Evolutionary conservation across 35 echinoderm and acorn worm genomes (phyloP).

Genomic region (Ophiothrix spiculata): DNA sequence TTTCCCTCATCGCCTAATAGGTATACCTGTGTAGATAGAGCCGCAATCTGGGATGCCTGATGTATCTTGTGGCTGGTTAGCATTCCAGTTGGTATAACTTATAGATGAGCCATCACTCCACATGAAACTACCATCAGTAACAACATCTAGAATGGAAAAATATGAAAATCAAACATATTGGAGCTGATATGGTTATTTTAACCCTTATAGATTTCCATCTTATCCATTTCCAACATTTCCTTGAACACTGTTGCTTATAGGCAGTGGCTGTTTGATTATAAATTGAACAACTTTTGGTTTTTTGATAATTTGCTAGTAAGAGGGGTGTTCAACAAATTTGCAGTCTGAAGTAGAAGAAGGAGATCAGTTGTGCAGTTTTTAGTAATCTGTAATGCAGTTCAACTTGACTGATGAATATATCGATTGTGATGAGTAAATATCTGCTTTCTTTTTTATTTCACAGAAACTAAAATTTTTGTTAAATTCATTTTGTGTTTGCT

Average conservation of each 20-base stretch:
- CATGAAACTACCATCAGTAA: slow-evolving; percentile 57
- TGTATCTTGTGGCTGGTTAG: slow-evolving; percentile 40
- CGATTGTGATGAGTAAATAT: too few species aligned
- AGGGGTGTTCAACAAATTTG: not conserved
- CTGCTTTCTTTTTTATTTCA: too few species aligned
- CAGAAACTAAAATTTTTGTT: too few species aligned
- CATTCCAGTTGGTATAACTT: slow-evolving; percentile 71
- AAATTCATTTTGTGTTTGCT: too few species aligned
- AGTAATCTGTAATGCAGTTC: too few species aligned
- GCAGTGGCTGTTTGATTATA: not conserved
- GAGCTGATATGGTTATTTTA: not conserved
- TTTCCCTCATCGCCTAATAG: too few species aligned
- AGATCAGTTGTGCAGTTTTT: not conserved
- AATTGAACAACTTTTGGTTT: not conserved
- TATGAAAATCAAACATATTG: too few species aligned
- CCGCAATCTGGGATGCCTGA: slow-evolving; percentile 59
- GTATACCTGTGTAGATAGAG: slow-evolving; percentile 63
- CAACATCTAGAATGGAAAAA: slow-evolving; percentile 61
- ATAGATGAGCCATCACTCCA: slow-evolving; percentile 63
- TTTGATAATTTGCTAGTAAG: not conserved
- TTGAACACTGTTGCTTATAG: not conserved
- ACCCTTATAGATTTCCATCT: not conserved
- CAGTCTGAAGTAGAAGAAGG: not conserved
- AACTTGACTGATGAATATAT: too few species aligned
- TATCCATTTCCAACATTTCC: not conserved